Conservation (phyloP, 2,888 invertebrate species). For the Eudasyphora cyanicolor region DNA sequence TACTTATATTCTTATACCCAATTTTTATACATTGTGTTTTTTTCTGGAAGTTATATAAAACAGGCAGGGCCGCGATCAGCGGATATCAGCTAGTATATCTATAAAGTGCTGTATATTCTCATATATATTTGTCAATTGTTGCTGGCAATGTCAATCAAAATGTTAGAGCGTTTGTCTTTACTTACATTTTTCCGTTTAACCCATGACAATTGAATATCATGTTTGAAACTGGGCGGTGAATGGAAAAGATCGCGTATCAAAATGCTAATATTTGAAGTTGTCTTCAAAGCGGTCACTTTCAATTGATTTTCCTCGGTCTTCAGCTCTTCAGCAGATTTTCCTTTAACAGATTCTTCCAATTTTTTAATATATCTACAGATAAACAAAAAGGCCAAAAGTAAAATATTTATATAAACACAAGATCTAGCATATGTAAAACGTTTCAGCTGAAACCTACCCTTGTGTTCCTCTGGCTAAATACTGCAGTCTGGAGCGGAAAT, state of each 20-base stretch:
- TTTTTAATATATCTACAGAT: constrained; percentile 78
- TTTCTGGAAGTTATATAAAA: too few species aligned
- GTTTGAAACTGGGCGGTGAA: constrained; percentile 95
- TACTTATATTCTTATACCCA: too few species aligned
- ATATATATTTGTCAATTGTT: neutral
- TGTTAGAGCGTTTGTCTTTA: too few species aligned
- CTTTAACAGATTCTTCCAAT: constrained; percentile 81
- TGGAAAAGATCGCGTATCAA: constrained; percentile 97
- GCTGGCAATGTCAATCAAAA: constrained; percentile 63
- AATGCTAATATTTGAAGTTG: constrained; percentile 94
- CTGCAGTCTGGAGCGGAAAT: constrained; percentile 92
- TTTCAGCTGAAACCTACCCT: constrained; percentile 87
- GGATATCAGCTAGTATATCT: too few species aligned
- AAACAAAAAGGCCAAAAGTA: constrained; percentile 9
- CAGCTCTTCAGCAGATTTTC: constrained; percentile 86
- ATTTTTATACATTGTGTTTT: too few species aligned
- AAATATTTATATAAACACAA: constrained; percentile 8
- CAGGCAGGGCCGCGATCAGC: too few species aligned
- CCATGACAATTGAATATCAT: constrained; percentile 89
- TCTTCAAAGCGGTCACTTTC: constrained; percentile 90
- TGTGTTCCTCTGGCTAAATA: constrained; percentile 96
- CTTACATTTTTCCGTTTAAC: constrained; percentile 82
- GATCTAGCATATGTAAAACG: neutral
- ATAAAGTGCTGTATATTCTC: too few species aligned
- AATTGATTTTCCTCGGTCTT: constrained; percentile 90